phyloP scores from a whole-genome alignment of 2,113 vertebrate genomes.

The Oryzias celebensis region DNA sequence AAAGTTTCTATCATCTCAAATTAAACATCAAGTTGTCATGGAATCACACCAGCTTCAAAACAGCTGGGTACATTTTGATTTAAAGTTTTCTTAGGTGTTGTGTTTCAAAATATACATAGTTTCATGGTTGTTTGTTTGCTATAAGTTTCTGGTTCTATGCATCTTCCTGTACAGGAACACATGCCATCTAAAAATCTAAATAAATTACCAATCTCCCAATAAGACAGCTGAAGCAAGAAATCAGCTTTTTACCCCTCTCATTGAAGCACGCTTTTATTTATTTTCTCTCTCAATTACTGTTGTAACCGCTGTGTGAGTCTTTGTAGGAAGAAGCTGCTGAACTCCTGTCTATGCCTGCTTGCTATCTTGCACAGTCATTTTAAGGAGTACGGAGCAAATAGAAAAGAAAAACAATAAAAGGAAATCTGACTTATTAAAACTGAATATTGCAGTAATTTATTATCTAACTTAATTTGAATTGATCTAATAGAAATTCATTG shows the following conservation, averaged over 20 bases:
- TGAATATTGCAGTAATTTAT: constrained; percentile 79
- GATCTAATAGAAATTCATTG: constrained; percentile 77
- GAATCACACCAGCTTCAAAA: no score
- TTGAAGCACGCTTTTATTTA: constrained; percentile 65
- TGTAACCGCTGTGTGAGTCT: constrained; percentile 65
- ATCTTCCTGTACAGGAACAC: background rate
- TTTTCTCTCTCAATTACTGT: constrained; percentile 47
- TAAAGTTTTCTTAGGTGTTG: no score
- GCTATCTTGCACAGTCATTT: constrained; percentile 64
- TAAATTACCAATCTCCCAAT: constrained; percentile 72
- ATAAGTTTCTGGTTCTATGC: no score
- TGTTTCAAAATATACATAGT: no score
- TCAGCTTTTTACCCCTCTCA: constrained; percentile 63
- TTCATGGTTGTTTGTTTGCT: no score
- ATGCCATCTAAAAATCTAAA: background rate
- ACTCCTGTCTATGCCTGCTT: constrained; percentile 45
- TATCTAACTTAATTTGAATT: constrained; percentile 76
- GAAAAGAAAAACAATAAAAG: constrained; percentile 75
- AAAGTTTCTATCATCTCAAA: no score
- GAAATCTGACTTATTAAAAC: constrained; percentile 80
- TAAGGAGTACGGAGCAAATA: constrained; percentile 76
- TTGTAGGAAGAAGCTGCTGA: constrained; percentile 62
- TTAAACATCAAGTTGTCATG: no score
- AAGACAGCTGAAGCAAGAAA: constrained; percentile 65
- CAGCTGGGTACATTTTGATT: no score